These are phyloP conservation scores for Tipula vernalis DNA, from an alignment of 2,888 invertebrate genomes.

Conservation along the genomic window DNA sequence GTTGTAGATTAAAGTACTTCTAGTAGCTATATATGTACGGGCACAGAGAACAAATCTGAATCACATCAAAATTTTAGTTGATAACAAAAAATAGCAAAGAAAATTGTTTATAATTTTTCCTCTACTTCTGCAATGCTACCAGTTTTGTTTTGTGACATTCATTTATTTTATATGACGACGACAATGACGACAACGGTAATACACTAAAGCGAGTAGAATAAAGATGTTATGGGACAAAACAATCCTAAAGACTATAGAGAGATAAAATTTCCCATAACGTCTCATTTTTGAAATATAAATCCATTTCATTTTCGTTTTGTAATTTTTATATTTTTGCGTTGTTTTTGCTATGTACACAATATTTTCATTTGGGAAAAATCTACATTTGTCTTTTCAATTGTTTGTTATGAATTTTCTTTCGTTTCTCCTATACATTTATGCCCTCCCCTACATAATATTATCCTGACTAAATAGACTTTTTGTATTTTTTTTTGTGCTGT, in stretches of 20 bases:
- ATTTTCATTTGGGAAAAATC: neutral
- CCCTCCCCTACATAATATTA: neutral
- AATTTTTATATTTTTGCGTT: too few species aligned
- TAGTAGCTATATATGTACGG: too few species aligned
- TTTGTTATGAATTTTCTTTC: neutral
- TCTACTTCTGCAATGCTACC: neutral
- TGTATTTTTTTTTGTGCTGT: neutral
- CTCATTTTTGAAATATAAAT: neutral
- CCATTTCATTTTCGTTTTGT: neutral
- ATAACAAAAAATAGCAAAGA: neutral
- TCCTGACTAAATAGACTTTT: neutral
- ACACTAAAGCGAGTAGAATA: neutral
- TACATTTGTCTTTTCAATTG: neutral
- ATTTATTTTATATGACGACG: neutral
- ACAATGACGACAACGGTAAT: neutral
- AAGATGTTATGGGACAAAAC: neutral
- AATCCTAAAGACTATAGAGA: neutral
- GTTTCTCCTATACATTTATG: neutral
- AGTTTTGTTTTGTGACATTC: neutral
- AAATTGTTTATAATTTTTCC: neutral
- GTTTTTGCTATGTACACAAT: neutral
- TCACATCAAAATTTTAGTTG: neutral
- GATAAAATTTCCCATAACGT: neutral
- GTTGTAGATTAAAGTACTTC: too few species aligned
- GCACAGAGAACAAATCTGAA: neutral